phyloP scores from a whole-genome alignment of 1,140 invertebrate species.

The Calosoma granatense region DNA sequence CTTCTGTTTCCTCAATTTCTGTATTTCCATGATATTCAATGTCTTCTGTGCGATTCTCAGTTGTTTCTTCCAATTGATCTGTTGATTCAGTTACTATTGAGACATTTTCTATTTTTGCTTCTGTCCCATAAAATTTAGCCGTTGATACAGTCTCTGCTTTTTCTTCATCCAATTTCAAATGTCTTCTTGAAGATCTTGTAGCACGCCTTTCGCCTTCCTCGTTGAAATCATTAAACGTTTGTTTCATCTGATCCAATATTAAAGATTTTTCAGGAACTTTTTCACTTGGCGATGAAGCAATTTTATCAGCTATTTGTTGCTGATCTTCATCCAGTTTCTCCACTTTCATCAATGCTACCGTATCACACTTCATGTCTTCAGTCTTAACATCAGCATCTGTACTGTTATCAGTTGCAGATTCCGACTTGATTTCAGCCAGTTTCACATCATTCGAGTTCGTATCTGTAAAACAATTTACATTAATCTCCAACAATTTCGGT shows the following conservation, averaged over 20 bases:
- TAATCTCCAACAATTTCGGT: not conserved
- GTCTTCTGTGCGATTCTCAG: not conserved
- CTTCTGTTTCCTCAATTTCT: not conserved
- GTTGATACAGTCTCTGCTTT: conserved; percentile 7
- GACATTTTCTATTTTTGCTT: conserved; percentile 6
- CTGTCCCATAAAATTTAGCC: conserved; percentile 1
- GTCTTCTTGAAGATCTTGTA: conserved; percentile 11
- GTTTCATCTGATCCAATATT: conserved; percentile 36
- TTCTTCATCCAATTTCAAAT: conserved; percentile 15
- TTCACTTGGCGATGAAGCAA: conserved; percentile 29
- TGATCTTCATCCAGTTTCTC: conserved; percentile 27
- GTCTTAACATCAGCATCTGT: conserved; percentile 17
- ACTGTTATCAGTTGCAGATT: conserved; percentile 12
- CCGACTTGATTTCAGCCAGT: conserved; percentile 12
- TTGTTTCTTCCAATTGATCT: conserved; percentile 8
- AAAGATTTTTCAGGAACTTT: conserved; percentile 34
- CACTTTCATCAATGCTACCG: conserved; percentile 23
- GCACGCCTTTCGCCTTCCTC: conserved; percentile 10
- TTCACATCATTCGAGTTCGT: conserved; percentile 28
- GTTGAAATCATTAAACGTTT: conserved; percentile 32
- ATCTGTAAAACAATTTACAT: conserved; percentile 19
- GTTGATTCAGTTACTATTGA: conserved; percentile 11
- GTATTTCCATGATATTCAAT: not conserved
- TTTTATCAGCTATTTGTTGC: conserved; percentile 27
- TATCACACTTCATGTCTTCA: conserved; percentile 22